Evolutionary conservation across 2,113 vertebrate genomes (phyloP), one percentile per base, ranked within the genome.

Genomic region (Chionis minor): DNA sequence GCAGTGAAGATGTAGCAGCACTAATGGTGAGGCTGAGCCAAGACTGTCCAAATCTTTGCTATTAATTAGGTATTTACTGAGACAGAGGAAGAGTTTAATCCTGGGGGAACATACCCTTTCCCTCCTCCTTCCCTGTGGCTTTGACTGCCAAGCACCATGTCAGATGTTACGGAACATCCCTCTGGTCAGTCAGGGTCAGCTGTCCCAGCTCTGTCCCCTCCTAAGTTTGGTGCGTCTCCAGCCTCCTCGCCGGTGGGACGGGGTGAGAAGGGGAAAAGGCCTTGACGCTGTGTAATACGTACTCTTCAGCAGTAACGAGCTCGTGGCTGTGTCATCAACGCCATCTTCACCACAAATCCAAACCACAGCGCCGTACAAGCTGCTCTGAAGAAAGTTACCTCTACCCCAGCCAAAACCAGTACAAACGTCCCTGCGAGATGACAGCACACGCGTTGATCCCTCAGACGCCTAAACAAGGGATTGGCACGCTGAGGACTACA

Each of bases 81-180:
- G 7, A 33, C 0, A 2, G 26, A 70, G 8, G 9, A 69, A 10
- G 20, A 78, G 20, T 56, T 90, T 62, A 7, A 26, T n/a, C 14
- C 1, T 40, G 13, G 17, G 18, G 16, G 10, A 63, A 55, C 0
- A 8, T 1, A 23, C 0, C 11, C 19, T 4, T n/a, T 79, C 17
- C 26, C 30, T 74, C 11, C 40, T 63, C 3, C 44, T 45, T 49
- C 52, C 38, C 54, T 22, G 2, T 0, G 3, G 40, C 11, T 81
- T 72, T 35, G 32, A 24, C 12, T 61, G 33, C 11, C 3, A 1
- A 32, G 23, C 32, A 32, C 0, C 0, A 13, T 20, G 8, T 4
- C 51, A 2, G 6, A 5, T 47, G 8, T 6, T 23, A 26, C 6
- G 23, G 18, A 52, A 30, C 6, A 8, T 22, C 4, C 32, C n/a